These are phyloP conservation scores for Callosobruchus maculatus DNA, from an alignment of 2,888 invertebrate species.

Conservation along the genomic window DNA sequence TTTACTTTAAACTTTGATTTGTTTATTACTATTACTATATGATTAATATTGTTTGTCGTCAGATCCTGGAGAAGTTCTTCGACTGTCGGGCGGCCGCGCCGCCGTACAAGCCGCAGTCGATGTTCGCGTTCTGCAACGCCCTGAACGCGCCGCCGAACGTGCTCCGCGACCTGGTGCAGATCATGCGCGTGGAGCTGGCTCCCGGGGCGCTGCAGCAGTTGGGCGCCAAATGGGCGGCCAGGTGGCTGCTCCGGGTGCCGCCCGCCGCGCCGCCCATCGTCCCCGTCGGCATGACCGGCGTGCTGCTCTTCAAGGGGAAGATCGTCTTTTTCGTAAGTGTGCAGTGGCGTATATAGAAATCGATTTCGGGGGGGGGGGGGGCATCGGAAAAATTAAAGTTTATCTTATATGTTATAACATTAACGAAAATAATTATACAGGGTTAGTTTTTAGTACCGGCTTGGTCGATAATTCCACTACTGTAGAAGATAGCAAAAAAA, in stretches of 20 bases:
- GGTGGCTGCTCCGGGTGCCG: conserved; percentile 89
- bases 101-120: conserved; percentile 86
- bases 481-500: too few relatives aligned
- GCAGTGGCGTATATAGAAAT: background rate
- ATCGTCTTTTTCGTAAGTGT: conserved; percentile 79
- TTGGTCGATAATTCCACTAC: too few relatives aligned
- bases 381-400: too few relatives aligned
- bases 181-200: conserved; percentile 67
- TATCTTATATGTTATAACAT: too few relatives aligned
- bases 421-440: too few relatives aligned
- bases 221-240: conserved; percentile 81
- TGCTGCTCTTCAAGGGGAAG: conserved; percentile 80
- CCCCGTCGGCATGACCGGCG: conserved; percentile 86
- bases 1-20: too few relatives aligned
- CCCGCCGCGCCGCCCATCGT: conserved; percentile 83
- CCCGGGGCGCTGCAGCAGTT: conserved; percentile 59
- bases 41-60: too few relatives aligned
- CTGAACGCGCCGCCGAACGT: conserved; percentile 82
- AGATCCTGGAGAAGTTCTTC: conserved; percentile 90
- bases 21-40: too few relatives aligned
- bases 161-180: conserved; percentile 87
- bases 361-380: too few relatives aligned
- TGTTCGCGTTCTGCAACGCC: conserved; percentile 82
- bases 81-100: conserved; percentile 84
- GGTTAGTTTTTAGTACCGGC: too few relatives aligned